These are phyloP conservation scores for Phrynocephalus forsythii DNA, from an alignment of 2,797 vertebrate species.

Conservation along the genomic window DNA sequence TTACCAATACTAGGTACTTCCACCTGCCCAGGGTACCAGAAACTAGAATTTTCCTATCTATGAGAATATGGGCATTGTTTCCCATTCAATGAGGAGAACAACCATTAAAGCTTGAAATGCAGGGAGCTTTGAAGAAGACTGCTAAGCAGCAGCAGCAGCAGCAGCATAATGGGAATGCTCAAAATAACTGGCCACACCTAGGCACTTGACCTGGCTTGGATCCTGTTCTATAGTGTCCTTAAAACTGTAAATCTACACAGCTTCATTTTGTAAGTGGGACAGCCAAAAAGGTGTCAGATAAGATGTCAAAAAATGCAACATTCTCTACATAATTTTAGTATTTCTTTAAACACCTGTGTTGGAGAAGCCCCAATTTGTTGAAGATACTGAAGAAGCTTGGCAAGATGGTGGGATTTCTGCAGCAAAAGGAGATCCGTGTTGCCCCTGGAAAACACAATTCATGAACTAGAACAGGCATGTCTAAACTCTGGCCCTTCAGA, in stretches of 20 bases:
- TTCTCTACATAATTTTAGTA: neutral
- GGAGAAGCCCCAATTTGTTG: conserved; percentile 20
- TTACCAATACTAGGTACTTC: neutral
- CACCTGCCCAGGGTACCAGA: neutral
- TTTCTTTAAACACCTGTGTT: neutral
- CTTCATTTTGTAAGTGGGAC: neutral
- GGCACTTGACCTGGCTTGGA: neutral
- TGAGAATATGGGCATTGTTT: neutral
- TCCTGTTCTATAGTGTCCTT: conserved; percentile 1
- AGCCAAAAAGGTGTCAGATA: neutral
- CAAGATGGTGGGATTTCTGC: neutral
- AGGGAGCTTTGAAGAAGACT: neutral
- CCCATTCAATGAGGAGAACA: neutral
- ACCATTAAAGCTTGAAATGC: neutral
- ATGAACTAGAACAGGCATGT: neutral
- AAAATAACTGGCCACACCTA: neutral
- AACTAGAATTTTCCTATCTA: neutral
- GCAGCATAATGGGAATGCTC: neutral
- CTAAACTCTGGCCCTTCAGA: no score
- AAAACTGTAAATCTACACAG: neutral
- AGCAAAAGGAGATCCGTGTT: neutral
- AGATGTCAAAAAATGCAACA: no score
- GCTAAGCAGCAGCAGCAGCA: conserved; percentile 5
- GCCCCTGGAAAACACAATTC: neutral
- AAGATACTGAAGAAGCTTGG: conserved; percentile 2